A percentile compares a stretch with the other conserved stretches of the same genome.
Conservation (phyloP, 2,797 vertebrate genomes). For the Neosalanx taihuensis region DNA sequence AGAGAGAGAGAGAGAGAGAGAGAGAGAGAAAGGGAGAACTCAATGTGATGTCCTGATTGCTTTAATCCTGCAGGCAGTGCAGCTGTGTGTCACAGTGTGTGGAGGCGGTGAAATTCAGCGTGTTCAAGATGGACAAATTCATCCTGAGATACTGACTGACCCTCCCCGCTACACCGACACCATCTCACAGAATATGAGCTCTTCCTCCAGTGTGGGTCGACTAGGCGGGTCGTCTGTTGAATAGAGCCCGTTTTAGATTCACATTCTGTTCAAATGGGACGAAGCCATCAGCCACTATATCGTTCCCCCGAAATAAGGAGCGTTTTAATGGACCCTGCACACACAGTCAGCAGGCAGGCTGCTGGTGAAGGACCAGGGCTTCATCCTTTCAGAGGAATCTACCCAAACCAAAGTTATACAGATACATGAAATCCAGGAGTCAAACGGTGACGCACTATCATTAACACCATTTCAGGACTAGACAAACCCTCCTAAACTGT, state of each 20-base stretch:
- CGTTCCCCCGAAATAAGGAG: not conserved
- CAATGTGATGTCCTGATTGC: constrained; percentile 80
- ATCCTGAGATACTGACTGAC: constrained; percentile 22
- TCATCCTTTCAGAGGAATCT: not conserved
- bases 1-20: constrained; percentile 14
- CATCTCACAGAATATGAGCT: constrained; percentile 31
- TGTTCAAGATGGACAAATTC: constrained; percentile 43
- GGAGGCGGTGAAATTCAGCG: constrained; percentile 85
- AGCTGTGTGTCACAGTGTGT: constrained; percentile 86
- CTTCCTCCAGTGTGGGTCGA: constrained; percentile 5
- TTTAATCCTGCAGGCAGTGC: constrained; percentile 96
- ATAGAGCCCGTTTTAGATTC: constrained; percentile 22
- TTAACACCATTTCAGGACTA: constrained; percentile 62
- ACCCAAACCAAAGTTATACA: constrained; percentile 10
- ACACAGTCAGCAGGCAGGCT: not conserved
- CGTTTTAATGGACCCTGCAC: not conserved
- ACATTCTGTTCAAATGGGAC: constrained; percentile 18
- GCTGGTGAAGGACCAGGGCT: not conserved
- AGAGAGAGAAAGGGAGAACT: constrained; percentile 44
- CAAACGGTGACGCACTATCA: constrained; percentile 22
- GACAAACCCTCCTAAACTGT: constrained; percentile 63
- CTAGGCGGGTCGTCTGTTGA: constrained; percentile 13
- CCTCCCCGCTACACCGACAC: not conserved
- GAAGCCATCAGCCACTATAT: constrained; percentile 19
- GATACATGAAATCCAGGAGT: not conserved